A percentile compares a stretch with the other conserved stretches of the same genome.
These are phyloP conservation scores for Procavia capensis DNA, from an alignment of 2,113 vertebrate genomes.

Conservation along the genomic window DNA sequence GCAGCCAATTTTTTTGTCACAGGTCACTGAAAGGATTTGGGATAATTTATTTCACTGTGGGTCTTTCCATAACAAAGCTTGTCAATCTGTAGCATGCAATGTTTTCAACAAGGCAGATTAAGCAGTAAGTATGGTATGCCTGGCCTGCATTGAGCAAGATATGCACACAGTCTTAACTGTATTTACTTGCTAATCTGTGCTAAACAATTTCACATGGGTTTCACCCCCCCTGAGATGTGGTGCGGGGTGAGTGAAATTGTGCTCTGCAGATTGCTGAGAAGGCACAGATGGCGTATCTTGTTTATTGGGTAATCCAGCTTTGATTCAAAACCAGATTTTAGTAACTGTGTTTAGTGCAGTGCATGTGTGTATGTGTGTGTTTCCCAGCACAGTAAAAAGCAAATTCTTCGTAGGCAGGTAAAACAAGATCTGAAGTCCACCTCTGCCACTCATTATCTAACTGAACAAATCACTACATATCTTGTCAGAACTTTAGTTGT, in stretches of 20 bases:
- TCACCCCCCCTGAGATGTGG: too few relatives aligned
- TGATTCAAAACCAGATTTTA: background rate
- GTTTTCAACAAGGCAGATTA: background rate
- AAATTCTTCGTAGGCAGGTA: background rate
- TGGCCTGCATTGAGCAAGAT: too few relatives aligned
- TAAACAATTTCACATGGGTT: too few relatives aligned
- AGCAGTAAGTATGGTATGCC: too few relatives aligned
- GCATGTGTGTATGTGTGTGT: background rate
- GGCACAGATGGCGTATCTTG: too few relatives aligned
- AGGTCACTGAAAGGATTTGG: constrained; percentile 14
- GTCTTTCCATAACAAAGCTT: constrained; percentile 28
- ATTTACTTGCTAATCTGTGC: too few relatives aligned
- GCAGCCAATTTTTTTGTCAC: constrained; percentile 39
- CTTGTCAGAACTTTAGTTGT: background rate
- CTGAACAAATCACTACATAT: background rate
- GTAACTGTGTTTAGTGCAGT: background rate
- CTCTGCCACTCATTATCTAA: background rate
- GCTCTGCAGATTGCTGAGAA: too few relatives aligned
- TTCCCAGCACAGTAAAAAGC: constrained; percentile 1
- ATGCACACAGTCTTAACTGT: too few relatives aligned
- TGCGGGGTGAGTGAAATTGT: too few relatives aligned
- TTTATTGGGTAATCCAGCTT: too few relatives aligned
- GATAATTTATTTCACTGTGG: constrained; percentile 45
- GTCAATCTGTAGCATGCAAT: background rate
- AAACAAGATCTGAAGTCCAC: background rate